Evolutionary conservation across 2,113 vertebrate species (phyloP), one percentile per base, ranked within the genome.

Genomic region (Anoplopoma fimbria): DNA sequence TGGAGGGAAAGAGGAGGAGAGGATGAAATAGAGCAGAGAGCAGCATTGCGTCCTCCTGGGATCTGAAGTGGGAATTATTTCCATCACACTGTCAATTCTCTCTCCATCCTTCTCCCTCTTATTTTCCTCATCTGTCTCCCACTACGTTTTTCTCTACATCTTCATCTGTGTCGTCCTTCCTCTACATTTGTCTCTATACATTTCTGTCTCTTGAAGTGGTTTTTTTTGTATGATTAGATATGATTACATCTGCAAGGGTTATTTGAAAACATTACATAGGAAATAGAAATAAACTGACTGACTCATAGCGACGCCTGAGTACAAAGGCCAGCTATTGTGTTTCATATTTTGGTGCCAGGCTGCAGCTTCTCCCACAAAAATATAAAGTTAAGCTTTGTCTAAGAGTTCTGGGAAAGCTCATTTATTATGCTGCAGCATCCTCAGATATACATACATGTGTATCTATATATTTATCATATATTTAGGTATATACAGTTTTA

Each of bases 1-100:
- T 9, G 19, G 64, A 65, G 21, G 58, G 23, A 47, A 61, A 29
- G 45, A 77, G 63, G 53, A 79, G 75, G 53, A 25, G 23, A 34
- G 51, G 75, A 77, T 33, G 40, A 79, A 47, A 77, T 60, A 58
- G 71, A 62, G 49, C 13, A 34, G 63, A 78, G 81, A 82, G 82
- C 45, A 19, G 21, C 36, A 34, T 15, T 33, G 69, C 71, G 76
- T 87, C 74, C 69, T 65, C 80, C 70, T 82, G 77, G 79, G 83
- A 90, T 85, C 62, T 71, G 79, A 75, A 90, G 85, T 84, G 70
- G 68, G 75, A 89, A 84, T 93, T 89, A 91, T 89, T 93, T 89
- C 81, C 63, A 87, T 91, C 91, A 71, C 36, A 55, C 40, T 79
- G 57, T 87, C 90, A 83, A 74, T 79, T 86, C 38, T 87, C 70